These are phyloP conservation scores for Sterna hirundo DNA, from an alignment of 2,113 vertebrate genomes.

Conservation along the genomic window DNA sequence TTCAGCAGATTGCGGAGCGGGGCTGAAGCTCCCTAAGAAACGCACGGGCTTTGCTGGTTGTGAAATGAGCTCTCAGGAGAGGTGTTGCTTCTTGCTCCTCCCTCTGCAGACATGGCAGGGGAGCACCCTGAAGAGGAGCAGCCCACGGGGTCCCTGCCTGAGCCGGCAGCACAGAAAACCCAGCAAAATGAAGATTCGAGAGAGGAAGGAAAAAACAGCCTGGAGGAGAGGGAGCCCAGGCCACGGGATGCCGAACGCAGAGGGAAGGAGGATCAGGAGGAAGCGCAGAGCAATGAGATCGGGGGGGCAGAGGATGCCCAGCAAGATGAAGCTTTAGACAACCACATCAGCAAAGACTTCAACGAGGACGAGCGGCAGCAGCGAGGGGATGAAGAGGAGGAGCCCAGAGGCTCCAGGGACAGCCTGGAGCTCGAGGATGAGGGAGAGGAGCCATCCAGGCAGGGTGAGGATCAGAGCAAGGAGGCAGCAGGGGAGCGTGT, in stretches of 20 bases:
- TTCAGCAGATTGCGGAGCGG: neutral
- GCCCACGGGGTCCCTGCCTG: slow-evolving; percentile 60
- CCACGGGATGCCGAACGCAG: neutral
- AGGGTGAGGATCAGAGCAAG: slow-evolving; percentile 4
- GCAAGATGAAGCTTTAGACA: slow-evolving; percentile 31
- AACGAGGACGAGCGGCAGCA: slow-evolving; percentile 49
- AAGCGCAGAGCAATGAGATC: slow-evolving; percentile 55
- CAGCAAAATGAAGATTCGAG: slow-evolving; percentile 42
- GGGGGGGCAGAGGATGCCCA: neutral
- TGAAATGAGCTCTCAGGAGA: slow-evolving; percentile 22
- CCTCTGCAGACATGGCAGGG: slow-evolving; percentile 69
- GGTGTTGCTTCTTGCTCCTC: slow-evolving; percentile 1
- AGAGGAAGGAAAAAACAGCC: slow-evolving; percentile 55
- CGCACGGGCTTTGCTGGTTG: neutral
- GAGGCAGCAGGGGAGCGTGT: slow-evolving; percentile 7
- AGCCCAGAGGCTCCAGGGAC: neutral
- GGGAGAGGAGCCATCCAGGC: slow-evolving; percentile 9
- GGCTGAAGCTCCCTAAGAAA: neutral
- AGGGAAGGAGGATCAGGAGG: neutral
- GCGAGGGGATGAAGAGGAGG: neutral
- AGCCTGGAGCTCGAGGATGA: neutral
- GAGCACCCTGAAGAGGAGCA: neutral
- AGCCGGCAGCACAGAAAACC: slow-evolving; percentile 37
- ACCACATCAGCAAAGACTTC: slow-evolving; percentile 51
- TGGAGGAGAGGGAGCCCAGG: neutral